Conservation (phyloP, 2,113 vertebrate genomes). For the Alaudala cheleensis region DNA sequence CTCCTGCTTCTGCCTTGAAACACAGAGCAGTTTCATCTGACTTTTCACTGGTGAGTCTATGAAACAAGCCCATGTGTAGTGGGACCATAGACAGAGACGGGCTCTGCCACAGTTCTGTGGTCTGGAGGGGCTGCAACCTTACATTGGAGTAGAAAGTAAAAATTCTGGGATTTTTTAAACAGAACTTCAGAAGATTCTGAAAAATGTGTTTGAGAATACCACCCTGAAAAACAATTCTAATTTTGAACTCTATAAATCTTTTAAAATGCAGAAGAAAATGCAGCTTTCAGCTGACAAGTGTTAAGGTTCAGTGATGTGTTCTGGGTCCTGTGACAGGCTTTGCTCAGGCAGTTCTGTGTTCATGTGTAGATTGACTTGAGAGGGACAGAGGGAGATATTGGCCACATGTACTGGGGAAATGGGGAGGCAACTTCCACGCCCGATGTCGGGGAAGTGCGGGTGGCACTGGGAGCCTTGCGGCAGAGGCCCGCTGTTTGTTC, state of each 20-base stretch:
- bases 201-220: neutral
- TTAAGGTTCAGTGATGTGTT: neutral
- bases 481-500: fast-evolving
- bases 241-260: neutral
- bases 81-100: neutral
- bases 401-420: fast-evolving
- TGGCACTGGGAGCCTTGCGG: neutral
- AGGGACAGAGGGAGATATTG: neutral
- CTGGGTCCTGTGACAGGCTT: neutral
- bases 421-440: fast-evolving
- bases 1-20: neutral
- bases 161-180: neutral
- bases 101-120: neutral
- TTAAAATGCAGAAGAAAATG: neutral
- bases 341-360: neutral
- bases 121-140: neutral
- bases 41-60: neutral
- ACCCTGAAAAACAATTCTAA: neutral
- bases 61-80: neutral
- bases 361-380: neutral
- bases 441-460: fast-evolving
- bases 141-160: neutral
- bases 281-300: neutral
- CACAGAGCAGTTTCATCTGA: neutral
- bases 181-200: neutral